A percentile compares a stretch with the other conserved stretches of the same genome.
These are phyloP conservation scores for Ridgeia piscesae DNA, from an alignment of 1,140 invertebrate genomes.

Conservation along the genomic window DNA sequence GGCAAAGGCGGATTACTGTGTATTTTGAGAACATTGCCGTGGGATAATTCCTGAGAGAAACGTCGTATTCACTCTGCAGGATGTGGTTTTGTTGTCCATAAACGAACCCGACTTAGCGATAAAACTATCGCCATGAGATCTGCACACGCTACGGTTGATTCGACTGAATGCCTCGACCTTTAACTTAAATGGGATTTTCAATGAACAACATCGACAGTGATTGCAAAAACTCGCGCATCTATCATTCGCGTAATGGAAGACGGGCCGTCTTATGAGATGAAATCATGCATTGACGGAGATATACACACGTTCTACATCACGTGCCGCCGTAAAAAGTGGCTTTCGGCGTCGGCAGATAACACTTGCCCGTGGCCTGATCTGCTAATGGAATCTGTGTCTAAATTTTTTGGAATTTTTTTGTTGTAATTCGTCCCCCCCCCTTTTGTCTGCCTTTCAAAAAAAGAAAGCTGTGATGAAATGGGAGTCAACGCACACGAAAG, in stretches of 20 bases:
- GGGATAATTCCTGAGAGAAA: neutral
- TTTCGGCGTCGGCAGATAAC: neutral
- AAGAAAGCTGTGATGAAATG: too few relatives aligned
- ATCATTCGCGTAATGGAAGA: neutral
- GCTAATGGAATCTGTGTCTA: neutral
- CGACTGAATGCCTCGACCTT: neutral
- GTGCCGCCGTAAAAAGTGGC: neutral
- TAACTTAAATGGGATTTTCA: conserved; percentile 1
- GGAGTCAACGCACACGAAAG: too few relatives aligned
- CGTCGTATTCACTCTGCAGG: neutral
- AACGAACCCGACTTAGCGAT: neutral
- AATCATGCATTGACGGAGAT: neutral
- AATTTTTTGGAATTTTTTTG: too few relatives aligned
- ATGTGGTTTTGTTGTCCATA: neutral
- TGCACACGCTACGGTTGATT: neutral
- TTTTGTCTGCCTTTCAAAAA: too few relatives aligned
- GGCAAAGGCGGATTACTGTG: neutral
- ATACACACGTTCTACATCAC: neutral
- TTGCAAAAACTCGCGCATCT: neutral
- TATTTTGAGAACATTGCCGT: neutral
- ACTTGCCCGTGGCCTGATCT: neutral
- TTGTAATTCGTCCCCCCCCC: neutral
- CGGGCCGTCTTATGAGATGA: neutral
- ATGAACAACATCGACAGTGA: neutral
- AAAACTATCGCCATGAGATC: neutral